phyloP scores from a whole-genome alignment of 2,113 vertebrate genomes.

The Ailuropoda melanoleuca region DNA sequence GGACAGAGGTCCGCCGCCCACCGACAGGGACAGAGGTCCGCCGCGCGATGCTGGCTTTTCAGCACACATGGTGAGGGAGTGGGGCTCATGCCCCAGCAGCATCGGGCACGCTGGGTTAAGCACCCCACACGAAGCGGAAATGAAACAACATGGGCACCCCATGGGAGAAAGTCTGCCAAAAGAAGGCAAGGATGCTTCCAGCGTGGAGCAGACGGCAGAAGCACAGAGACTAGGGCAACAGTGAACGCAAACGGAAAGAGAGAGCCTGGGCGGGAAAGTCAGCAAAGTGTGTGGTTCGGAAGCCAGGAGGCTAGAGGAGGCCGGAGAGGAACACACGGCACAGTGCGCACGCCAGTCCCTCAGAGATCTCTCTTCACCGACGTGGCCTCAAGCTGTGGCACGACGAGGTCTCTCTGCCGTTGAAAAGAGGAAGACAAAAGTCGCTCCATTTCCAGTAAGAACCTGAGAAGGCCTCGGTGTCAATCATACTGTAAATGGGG shows the following conservation, averaged over 20 bases:
- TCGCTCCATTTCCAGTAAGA: accelerated
- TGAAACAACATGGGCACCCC: not conserved
- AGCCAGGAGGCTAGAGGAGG: not conserved
- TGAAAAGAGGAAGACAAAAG: not conserved
- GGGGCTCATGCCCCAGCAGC: not conserved
- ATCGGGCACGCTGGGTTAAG: not conserved
- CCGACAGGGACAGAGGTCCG: accelerated
- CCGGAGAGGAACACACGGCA: not conserved
- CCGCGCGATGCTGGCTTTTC: accelerated
- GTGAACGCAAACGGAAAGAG: accelerated
- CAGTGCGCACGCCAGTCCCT: accelerated
- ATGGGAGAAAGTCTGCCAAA: not conserved
- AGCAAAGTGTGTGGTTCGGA: not conserved
- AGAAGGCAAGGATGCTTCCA: accelerated
- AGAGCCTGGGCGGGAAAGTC: not conserved
- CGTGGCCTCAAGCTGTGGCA: accelerated
- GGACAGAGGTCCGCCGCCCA: accelerated
- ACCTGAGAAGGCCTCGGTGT: not conserved
- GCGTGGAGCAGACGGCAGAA: accelerated
- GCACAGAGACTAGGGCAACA: no score
- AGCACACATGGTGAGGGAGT: accelerated
- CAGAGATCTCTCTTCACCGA: not conserved
- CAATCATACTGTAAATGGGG: not conserved
- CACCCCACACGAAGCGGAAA: not conserved
- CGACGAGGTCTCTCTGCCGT: not conserved